These are phyloP conservation scores for Tamias sibiricus DNA, from an alignment of 2,113 vertebrate genomes.

Conservation along the genomic window DNA sequence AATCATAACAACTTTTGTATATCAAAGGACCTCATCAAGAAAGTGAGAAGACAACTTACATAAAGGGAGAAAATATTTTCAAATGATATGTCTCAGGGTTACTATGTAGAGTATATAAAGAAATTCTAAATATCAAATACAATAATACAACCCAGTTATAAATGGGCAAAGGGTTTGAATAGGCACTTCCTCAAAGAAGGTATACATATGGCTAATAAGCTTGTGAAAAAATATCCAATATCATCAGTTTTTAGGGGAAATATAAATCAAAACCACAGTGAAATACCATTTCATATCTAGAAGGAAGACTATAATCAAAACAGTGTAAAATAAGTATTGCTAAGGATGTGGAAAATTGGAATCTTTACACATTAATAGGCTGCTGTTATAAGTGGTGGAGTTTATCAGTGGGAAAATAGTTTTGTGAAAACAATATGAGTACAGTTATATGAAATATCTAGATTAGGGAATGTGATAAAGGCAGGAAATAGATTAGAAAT, in stretches of 20 bases:
- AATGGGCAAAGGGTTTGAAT: no score
- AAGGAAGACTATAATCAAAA: not conserved
- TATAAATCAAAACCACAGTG: not conserved
- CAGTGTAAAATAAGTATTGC: not conserved
- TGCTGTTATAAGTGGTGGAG: not conserved
- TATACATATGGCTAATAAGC: not conserved
- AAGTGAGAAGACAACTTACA: not conserved
- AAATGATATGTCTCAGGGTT: no score
- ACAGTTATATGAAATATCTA: not conserved
- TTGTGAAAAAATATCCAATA: not conserved
- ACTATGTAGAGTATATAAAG: not conserved
- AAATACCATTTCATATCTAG: not conserved
- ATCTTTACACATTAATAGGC: not conserved
- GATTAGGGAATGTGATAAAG: not conserved
- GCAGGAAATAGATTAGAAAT: not conserved
- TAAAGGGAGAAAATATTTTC: not conserved
- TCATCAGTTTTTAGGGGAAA: not conserved
- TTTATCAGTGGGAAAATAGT: not conserved
- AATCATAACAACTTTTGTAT: not conserved
- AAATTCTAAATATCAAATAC: not conserved
- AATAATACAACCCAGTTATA: not conserved
- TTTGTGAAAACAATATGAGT: not conserved
- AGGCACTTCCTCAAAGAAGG: no score
- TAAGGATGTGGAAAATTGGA: not conserved
- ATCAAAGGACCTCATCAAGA: not conserved